Evolutionary conservation across 2,113 vertebrate genomes (phyloP), one percentile per base, ranked within the genome.

Genomic region (Lucifuga dentata): DNA sequence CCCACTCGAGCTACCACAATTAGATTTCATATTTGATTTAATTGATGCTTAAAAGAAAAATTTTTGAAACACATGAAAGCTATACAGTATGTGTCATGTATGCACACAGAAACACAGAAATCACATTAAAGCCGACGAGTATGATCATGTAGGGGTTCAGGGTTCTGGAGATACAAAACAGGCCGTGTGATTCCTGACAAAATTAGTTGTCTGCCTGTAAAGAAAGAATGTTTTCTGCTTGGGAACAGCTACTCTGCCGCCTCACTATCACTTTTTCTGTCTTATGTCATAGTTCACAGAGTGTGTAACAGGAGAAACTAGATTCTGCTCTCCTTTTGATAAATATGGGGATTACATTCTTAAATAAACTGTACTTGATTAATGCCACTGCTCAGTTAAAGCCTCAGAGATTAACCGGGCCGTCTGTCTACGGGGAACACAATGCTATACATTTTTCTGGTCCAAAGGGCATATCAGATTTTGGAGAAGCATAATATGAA

Each of bases 161-260:
- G 4, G 35, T 35, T 11, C 39, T 15, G 53, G 10, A 45, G 75
- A 83, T 63, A 33, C 32, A 60, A 48, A 36, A 46, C 81, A 85
- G 74, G 76, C 13, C 48, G 0, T 3, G 13, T n/a, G 78, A 84
- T 85, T 49, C 16, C 40, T 70, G 76, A 86, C 85, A 76, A 88
- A 78, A 84, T 81, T 80, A 85, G 35, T 38, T 45, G 13, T 8
- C 16, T 8, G 23, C 46, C 64, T 51, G 38, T 62, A 75, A 76
- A 79, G 68, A 62, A 32, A 55, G 9, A 65, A 5, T 57, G 64
- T 69, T 72, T 29, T 76, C 67, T 76, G 24, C 41, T 45, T 3
- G 1, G 38, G 38, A 68, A 12, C 48, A 15, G 50, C n/a, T 16
- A 48, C 58, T 40, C 44, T 41, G n/a, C 16, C 24, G 41, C 61